Evolutionary conservation across 2,113 vertebrate species (phyloP).

Genomic region (Sylvilagus bachmani): DNA sequence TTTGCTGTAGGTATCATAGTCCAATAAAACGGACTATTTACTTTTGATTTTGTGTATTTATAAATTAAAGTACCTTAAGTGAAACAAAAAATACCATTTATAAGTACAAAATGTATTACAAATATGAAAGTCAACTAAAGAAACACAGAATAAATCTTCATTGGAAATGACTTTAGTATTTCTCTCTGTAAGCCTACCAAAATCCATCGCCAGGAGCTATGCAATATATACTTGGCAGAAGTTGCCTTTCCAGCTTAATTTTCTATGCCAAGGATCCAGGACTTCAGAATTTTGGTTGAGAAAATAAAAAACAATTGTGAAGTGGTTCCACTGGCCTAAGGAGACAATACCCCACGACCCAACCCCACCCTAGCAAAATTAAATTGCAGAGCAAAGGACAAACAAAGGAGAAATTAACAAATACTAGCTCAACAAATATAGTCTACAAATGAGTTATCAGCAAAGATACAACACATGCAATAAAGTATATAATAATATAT

Average conservation of each 20-base stretch:
- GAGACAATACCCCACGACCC: neutral
- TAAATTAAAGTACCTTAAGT: slow-evolving; percentile 31
- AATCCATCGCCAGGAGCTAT: slow-evolving; percentile 52
- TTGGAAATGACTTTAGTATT: slow-evolving; percentile 45
- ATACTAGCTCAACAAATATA: neutral
- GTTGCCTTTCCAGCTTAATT: slow-evolving; percentile 27
- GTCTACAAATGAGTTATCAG: neutral
- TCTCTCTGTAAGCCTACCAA: slow-evolving; percentile 55
- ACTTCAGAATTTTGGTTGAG: slow-evolving; percentile 46
- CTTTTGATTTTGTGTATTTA: slow-evolving; percentile 51
- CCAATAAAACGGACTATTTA: neutral
- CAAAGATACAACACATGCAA: neutral
- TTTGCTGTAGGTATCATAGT: slow-evolving; percentile 6
- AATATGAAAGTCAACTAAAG: slow-evolving; percentile 54
- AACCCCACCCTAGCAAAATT: neutral
- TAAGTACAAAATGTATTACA: slow-evolving; percentile 19
- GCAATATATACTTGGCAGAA: slow-evolving; percentile 52
- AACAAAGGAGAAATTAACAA: neutral
- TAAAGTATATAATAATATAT: slow-evolving; percentile 30
- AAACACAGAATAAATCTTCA: slow-evolving; percentile 50
- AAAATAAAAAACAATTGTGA: slow-evolving; percentile 64
- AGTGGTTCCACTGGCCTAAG: neutral
- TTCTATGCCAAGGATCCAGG: slow-evolving; percentile 46
- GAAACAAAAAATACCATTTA: slow-evolving; percentile 48
- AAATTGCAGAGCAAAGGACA: neutral